phyloP scores from a whole-genome alignment of 2,113 vertebrate genomes.

The Phycodurus eques region DNA sequence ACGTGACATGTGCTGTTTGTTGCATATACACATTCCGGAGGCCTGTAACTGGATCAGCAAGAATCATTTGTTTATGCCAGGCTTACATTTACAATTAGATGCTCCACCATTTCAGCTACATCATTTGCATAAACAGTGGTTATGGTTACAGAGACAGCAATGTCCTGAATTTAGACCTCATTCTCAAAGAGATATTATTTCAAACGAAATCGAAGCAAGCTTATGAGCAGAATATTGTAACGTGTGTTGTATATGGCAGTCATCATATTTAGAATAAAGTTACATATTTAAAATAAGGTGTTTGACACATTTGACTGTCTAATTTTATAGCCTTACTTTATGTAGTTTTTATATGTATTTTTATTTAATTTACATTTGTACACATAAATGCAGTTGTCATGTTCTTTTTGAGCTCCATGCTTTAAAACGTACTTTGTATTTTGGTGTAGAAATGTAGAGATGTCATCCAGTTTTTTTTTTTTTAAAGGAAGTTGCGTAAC shows the following conservation, averaged over 20 bases:
- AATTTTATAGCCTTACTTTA: too few relatives aligned
- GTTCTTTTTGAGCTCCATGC: too few relatives aligned
- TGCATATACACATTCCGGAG: not conserved
- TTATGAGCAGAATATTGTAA: not conserved
- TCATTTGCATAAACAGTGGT: not conserved
- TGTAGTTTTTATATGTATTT: too few relatives aligned
- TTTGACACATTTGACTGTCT: not conserved
- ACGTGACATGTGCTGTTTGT: not conserved
- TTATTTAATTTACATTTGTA: too few relatives aligned
- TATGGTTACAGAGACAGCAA: not conserved
- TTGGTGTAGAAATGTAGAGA: too few relatives aligned
- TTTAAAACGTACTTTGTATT: too few relatives aligned
- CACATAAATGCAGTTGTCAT: too few relatives aligned
- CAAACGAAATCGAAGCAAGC: not conserved
- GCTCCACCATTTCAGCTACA: not conserved
- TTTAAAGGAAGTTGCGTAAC: too few relatives aligned
- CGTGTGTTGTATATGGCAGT: not conserved
- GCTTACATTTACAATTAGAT: not conserved
- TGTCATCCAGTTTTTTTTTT: too few relatives aligned
- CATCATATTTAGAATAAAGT: not conserved
- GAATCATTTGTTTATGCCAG: not conserved
- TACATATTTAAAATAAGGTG: not conserved
- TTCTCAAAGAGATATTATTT: not conserved
- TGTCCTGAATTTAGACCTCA: not conserved
- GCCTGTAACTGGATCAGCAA: constrained; percentile 2